Conservation (phyloP, 1,140 invertebrate species). For the Atta cephalotes region DNA sequence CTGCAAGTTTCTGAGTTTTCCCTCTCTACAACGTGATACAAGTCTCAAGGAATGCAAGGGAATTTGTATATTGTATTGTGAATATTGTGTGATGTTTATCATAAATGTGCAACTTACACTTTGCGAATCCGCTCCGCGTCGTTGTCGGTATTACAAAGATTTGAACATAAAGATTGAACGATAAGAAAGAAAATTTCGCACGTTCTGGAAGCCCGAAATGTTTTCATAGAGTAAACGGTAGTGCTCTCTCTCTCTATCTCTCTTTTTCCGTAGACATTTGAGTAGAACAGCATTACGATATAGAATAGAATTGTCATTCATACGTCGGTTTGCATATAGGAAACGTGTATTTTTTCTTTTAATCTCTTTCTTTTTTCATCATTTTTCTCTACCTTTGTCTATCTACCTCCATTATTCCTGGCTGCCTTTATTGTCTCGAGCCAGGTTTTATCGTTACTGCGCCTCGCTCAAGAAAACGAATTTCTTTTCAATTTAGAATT, state of each 20-base stretch:
- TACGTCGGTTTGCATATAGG: slow-evolving; percentile 17
- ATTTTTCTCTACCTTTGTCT: slow-evolving; percentile 63
- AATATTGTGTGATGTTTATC: slow-evolving; percentile 51
- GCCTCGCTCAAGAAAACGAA: slow-evolving; percentile 60
- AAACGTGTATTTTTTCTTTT: slow-evolving; percentile 36
- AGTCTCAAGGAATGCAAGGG: slow-evolving; percentile 41
- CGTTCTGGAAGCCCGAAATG: slow-evolving; percentile 6
- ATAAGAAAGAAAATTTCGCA: slow-evolving; percentile 38
- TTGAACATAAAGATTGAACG: slow-evolving; percentile 3
- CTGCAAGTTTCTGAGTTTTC: slow-evolving; percentile 27
- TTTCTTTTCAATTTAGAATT: slow-evolving; percentile 40
- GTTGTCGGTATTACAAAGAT: not conserved
- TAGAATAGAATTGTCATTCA: slow-evolving; percentile 48
- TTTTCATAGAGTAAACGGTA: slow-evolving; percentile 41
- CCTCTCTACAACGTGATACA: slow-evolving; percentile 9
- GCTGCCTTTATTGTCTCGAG: slow-evolving; percentile 71
- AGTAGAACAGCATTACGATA: slow-evolving; percentile 47
- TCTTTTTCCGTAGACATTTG: slow-evolving; percentile 15
- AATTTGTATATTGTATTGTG: slow-evolving; percentile 55
- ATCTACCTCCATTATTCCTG: slow-evolving; percentile 69
- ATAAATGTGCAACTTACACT: slow-evolving; percentile 55
- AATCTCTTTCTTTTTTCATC: slow-evolving; percentile 54
- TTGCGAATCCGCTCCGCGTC: slow-evolving; percentile 11
- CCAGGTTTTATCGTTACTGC: slow-evolving; percentile 70
- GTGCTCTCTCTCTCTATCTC: not conserved